These are phyloP conservation scores for Drosophila mayri DNA, from an alignment of 1,140 invertebrate genomes.

Conservation along the genomic window DNA sequence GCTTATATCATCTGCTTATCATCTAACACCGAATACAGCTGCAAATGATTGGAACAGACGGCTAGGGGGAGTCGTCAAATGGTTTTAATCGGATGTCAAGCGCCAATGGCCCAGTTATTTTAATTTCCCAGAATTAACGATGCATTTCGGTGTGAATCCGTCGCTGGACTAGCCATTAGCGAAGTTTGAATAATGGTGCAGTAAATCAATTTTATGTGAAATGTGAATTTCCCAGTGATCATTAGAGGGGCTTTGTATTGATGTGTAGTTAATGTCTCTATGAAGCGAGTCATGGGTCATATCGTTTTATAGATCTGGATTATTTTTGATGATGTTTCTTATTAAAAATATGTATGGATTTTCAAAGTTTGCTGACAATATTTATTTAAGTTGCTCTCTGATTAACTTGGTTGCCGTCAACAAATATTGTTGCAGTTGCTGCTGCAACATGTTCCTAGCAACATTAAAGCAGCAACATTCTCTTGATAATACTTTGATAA, in stretches of 20 bases:
- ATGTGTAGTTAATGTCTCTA: conserved; percentile 2
- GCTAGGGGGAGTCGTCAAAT: neutral
- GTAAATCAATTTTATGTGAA: neutral
- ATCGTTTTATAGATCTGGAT: neutral
- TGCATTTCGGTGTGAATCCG: conserved; percentile 54
- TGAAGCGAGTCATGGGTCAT: conserved; percentile 1
- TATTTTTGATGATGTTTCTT: neutral
- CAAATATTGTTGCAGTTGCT: neutral
- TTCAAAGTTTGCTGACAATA: neutral
- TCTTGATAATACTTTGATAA: neutral
- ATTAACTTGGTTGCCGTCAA: neutral
- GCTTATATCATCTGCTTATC: conserved; percentile 8
- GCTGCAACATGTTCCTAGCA: neutral
- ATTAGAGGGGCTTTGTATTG: neutral
- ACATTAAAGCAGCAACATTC: neutral
- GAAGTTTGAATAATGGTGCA: conserved; percentile 1
- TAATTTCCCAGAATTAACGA: conserved; percentile 69
- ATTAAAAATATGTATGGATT: too few relatives aligned
- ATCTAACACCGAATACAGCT: conserved; percentile 32
- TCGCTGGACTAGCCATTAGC: conserved; percentile 21
- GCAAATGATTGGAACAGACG: conserved; percentile 23
- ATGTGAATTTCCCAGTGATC: conserved; percentile 21
- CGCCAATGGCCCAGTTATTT: conserved; percentile 80
- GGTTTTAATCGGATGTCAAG: conserved; percentile 60
- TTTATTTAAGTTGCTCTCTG: neutral